A percentile compares a stretch with the other conserved stretches of the same genome.
Evolutionary conservation across 2,888 invertebrate species (phyloP).

Genomic region (Pinctada fucata): DNA sequence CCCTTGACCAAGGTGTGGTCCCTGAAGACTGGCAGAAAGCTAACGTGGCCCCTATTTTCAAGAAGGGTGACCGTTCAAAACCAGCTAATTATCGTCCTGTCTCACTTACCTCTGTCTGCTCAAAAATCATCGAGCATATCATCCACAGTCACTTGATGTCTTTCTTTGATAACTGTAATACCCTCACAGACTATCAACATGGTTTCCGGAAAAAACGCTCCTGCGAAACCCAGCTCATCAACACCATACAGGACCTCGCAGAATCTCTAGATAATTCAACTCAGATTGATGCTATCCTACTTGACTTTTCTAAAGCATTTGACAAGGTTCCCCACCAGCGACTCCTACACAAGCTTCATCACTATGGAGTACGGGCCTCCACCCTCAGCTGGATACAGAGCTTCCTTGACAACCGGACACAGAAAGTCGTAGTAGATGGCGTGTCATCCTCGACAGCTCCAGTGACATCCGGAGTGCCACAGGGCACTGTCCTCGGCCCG

Average conservation of each 20-base stretch:
- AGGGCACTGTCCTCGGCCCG: constrained; percentile 46
- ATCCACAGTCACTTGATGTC: constrained; percentile 40
- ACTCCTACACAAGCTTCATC: constrained; percentile 32
- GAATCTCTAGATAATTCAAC: constrained; percentile 31
- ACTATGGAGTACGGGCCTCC: constrained; percentile 33
- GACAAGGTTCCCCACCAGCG: constrained; percentile 39
- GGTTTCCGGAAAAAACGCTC: constrained; percentile 47
- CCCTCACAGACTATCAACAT: constrained; percentile 46
- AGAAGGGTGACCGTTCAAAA: constrained; percentile 38
- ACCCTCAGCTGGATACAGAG: constrained; percentile 34
- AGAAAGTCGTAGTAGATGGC: constrained; percentile 38
- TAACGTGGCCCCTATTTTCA: constrained; percentile 41
- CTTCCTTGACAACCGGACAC: constrained; percentile 38
- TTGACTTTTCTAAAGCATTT: constrained; percentile 47
- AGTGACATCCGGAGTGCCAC: constrained; percentile 47
- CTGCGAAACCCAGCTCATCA: constrained; percentile 48
- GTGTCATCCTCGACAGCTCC: constrained; percentile 27
- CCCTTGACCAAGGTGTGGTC: constrained; percentile 27
- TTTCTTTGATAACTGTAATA: constrained; percentile 34
- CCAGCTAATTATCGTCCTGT: constrained; percentile 46
- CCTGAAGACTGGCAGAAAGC: constrained; percentile 43
- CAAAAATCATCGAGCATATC: constrained; percentile 50
- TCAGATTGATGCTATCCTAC: constrained; percentile 44
- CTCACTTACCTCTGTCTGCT: constrained; percentile 40
- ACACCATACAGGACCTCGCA: constrained; percentile 38